A percentile compares a stretch with the other conserved stretches of the same genome.
phyloP scores from a whole-genome alignment of 2,888 invertebrate genomes.

The Drosophila maculinotata region DNA sequence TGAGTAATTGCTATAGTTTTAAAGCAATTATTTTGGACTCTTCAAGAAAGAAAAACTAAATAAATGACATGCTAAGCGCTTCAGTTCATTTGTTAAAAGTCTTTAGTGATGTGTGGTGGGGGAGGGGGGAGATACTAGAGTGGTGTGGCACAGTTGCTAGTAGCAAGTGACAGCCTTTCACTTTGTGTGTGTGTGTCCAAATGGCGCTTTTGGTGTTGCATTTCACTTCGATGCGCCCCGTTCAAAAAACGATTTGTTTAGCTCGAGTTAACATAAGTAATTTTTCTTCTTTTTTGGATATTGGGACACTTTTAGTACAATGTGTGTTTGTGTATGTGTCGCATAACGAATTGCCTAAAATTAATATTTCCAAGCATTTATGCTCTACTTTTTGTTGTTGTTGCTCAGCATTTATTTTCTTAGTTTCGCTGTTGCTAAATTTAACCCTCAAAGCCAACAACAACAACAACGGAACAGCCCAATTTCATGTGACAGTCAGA shows the following conservation, averaged over 20 bases:
- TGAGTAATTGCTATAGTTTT: too few relatives aligned
- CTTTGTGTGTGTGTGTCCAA: constrained; percentile 56
- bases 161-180: constrained; percentile 73
- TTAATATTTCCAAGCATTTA: constrained; percentile 26
- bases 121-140: neutral
- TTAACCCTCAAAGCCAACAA: constrained; percentile 33
- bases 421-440: constrained; percentile 39
- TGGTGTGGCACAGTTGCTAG: constrained; percentile 12
- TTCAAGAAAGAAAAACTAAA: constrained; percentile 18
- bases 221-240: constrained; percentile 66
- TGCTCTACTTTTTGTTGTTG: constrained; percentile 1
- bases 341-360: constrained; percentile 42
- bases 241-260: constrained; percentile 77
- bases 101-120: neutral
- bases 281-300: constrained; percentile 63
- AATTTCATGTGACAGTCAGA: constrained; percentile 15
- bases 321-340: constrained; percentile 24
- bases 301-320: constrained; percentile 7
- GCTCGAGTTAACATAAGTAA: constrained; percentile 69
- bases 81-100: constrained; percentile 69
- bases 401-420: neutral
- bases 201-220: constrained; percentile 73
- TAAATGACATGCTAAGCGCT: constrained; percentile 69
- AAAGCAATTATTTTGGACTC: too few relatives aligned
- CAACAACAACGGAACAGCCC: neutral